Evolutionary conservation across 2,888 invertebrate genomes (phyloP).

Genomic region (Scrobipalpa atriplicella): DNA sequence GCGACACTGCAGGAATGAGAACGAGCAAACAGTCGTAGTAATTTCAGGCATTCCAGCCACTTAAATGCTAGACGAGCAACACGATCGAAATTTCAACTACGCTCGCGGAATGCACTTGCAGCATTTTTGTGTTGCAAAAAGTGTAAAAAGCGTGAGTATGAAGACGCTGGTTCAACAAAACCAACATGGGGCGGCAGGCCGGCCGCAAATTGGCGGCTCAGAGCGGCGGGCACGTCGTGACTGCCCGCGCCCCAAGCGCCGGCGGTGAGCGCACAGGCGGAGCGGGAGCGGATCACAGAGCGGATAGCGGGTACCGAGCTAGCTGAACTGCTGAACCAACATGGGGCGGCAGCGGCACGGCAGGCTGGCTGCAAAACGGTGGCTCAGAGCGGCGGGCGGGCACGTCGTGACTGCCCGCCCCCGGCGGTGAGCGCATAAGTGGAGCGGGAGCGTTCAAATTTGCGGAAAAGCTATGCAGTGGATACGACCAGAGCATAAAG

Average conservation of each 20-base stretch:
- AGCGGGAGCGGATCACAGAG: constrained; percentile 22
- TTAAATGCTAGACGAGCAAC: constrained; percentile 23
- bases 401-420: too few species aligned
- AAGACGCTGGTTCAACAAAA: constrained; percentile 79
- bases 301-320: constrained; percentile 13
- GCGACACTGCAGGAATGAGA: constrained; percentile 15
- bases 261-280: constrained; percentile 25
- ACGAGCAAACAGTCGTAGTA: constrained; percentile 7
- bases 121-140: constrained; percentile 54
- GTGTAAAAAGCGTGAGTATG: constrained; percentile 69
- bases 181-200: constrained; percentile 78
- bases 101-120: constrained; percentile 29
- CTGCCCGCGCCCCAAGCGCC: constrained; percentile 52
- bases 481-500: too few species aligned
- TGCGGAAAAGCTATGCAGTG: too few species aligned
- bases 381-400: too few species aligned
- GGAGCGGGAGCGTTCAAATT: too few species aligned
- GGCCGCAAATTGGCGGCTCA: constrained; percentile 80
- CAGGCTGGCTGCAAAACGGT: too few species aligned
- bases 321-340: too few species aligned
- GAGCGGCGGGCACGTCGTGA: constrained; percentile 75
- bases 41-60: constrained; percentile 21
- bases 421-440: too few species aligned
- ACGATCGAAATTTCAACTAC: constrained; percentile 22
- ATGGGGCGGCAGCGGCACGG: too few species aligned